Base-by-base conservation (phyloP, 1,140 invertebrate genomes). In the Drosophila miranda region DNA sequence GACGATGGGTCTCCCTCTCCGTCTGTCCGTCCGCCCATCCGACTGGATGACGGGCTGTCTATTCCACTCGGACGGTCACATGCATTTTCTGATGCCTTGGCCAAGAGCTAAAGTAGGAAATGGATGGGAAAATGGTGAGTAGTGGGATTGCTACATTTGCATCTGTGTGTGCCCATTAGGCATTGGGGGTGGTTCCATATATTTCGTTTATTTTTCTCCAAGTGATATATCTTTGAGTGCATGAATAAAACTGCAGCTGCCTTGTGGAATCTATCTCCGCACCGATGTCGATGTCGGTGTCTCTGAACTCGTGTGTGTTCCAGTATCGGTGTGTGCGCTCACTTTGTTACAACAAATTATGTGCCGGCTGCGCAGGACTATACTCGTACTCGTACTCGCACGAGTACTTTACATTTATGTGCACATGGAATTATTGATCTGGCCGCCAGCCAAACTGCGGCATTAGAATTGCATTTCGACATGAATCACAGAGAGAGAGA, bases 161-260 rank as follows among this genome's bases (percentile, higher is more conserved):
- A 69, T 78, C 46, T 75, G 70, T 71, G 59, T 61, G 44, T 64
- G 70, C 70, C 79, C 75, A 83, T 83, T 75, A 83, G 70, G 66
- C 67, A 70, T 63, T 76, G 58, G 50, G 50, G 68, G 23, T 41
- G 50, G 68, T 64, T 82, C 41, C 66, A 68, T 45, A 69, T 52
- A 69, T 76, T 80, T 66, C 55, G 70, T 63, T 42, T 59, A 51
- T 75, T 66, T 48, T 66, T 68, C 43, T 63, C 60, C 66, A 60
- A 75, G 53, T 64, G 55, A 75, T 80, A 79, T 64, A 75, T 79
- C 71, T 80, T 76, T 64, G 61, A 53, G 50, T 55, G 69, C 54
- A 59, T 73, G 73, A 54, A 76, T 48, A 49, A 54, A 80, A 73
- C 53, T 62, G 58, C 56, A 70, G 56, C 72, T 54, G 52, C 61